Evolutionary conservation across 2,797 vertebrate species (phyloP), one percentile per base, ranked within the genome.

Genomic region (Tiaroga cobitis): DNA sequence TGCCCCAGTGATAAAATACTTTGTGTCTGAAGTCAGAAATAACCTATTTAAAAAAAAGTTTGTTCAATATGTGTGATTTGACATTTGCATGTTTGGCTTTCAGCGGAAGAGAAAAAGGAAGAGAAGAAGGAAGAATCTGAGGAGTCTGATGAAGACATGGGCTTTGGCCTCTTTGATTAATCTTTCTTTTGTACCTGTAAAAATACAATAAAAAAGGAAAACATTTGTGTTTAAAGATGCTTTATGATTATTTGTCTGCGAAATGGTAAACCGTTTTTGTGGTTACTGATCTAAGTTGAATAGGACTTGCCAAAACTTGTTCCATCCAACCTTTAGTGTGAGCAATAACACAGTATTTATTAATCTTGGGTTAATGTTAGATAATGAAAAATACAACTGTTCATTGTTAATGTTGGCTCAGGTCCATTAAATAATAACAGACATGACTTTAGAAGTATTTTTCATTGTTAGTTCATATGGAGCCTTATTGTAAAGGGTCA

Each of bases 101-200:
- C 89, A 96, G 95, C 73, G 92, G 96, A 96, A 95, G 96, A 96
- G 93, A 97, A 96, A 95, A 96, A 96, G 89, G 96, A 96, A 90
- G 95, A 95, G 93, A 96, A 96, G 93, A 96, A 96, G 87, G 96
- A 96, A 34, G 96, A 96, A 93, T 96, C 96, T 73, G 93, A 96
- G 83, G 96, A 96, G 92, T 96, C 96, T 0, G 96, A 97, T 63
- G 96, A 97, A 91, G 96, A 97, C 78, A 97, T 97, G 96, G 96
- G 96, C 87, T 97, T 96, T 51, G 96, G 96, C 18, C 96, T 97
- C 89, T 97, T 97, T 92, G 96, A 97, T 94, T 97, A 94, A 94
- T 90, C 89, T 90, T 21, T 61, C 79, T 91, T 93, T 85, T 93
- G 87, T 87, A 18, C 84, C 85, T 85, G 54, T 88, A 83, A 92